Base-by-base conservation (phyloP, 2,797 vertebrate species). In the Manis pentadactyla region DNA sequence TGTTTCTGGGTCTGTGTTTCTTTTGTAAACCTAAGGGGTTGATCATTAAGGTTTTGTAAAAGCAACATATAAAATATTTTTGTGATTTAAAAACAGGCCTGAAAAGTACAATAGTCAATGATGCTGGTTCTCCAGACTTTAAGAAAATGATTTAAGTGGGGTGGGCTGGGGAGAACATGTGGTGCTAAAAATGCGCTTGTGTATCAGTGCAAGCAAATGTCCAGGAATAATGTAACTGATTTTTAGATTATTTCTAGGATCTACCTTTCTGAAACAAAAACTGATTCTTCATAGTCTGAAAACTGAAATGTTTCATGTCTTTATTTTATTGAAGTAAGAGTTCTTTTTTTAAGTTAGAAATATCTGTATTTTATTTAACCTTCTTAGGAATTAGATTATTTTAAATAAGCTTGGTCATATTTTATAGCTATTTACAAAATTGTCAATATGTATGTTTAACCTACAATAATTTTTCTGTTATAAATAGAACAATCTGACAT, bases 11-110 rank as follows among this genome's bases (percentile, higher is more conserved):
- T 94, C 39, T 83, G 1, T 14, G 68, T 1, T 23, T 87, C 18
- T 95, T 85, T 84, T 85, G 42, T 51, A 75, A 88, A 15, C 61
- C n/a, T 51, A 53, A 74, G 31, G 14, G 10, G 5, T 74, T 87
- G 51, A 87, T 93, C 63, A 74, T 71, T 88, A 90, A 66, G 29
- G 7, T 75, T 95, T 74, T 69, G 10, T 79, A 46, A 83, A 86
- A 95, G 42, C 21, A 93, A 57, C 55, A 75, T 37, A 46, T 84
- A 69, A 86, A 49, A 91, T 83, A 75, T 92, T 85, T 96, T 81
- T 89, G 12, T 49, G 34, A 83, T 61, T 82, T 93, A 87, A 90
- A 90, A 87, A 78, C 21, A 66, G 29, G 14, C 15, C 42, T 57
- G 42, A 89, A 66, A 78, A n/a, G n/a, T 63, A 73, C 55, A 92